These are phyloP conservation scores for Bellardia bayeri DNA, from an alignment of 2,888 invertebrate species.

Conservation along the genomic window DNA sequence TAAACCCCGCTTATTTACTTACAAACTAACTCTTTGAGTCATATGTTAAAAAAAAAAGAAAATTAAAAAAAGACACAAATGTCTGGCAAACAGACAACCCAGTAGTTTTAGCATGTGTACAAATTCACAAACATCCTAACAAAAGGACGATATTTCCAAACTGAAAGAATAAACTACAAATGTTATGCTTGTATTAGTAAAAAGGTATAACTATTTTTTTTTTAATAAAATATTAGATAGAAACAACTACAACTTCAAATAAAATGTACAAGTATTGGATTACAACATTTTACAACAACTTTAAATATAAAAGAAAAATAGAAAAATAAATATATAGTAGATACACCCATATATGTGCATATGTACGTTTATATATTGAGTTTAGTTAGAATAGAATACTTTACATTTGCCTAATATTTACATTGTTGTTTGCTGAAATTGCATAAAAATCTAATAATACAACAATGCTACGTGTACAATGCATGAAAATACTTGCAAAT, in stretches of 20 bases:
- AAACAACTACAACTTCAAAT: neutral
- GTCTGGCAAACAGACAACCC: conserved; percentile 18
- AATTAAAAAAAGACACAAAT: conserved; percentile 4
- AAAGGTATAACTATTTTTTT: conserved; percentile 4
- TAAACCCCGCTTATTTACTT: neutral
- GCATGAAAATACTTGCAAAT: conserved; percentile 12
- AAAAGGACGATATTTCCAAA: neutral
- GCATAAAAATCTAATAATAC: conserved; percentile 67
- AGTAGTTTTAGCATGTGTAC: neutral
- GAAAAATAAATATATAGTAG: neutral
- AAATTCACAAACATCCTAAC: neutral
- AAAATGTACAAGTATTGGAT: conserved; percentile 39
- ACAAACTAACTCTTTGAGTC: neutral
- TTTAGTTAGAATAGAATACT: conserved; percentile 26
- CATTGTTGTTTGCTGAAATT: conserved; percentile 66
- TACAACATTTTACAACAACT: conserved; percentile 20
- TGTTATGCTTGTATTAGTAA: neutral
- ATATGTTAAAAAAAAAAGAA: conserved; percentile 29
- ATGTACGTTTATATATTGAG: conserved; percentile 27
- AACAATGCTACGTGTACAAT: conserved; percentile 50
- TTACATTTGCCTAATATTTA: conserved; percentile 51
- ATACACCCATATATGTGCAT: neutral
- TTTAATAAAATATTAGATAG: conserved; percentile 5
- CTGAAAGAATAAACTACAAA: neutral
- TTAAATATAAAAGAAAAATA: conserved; percentile 15